Conservation (phyloP, 2,113 vertebrate genomes). For the Pungitius pungitius region DNA sequence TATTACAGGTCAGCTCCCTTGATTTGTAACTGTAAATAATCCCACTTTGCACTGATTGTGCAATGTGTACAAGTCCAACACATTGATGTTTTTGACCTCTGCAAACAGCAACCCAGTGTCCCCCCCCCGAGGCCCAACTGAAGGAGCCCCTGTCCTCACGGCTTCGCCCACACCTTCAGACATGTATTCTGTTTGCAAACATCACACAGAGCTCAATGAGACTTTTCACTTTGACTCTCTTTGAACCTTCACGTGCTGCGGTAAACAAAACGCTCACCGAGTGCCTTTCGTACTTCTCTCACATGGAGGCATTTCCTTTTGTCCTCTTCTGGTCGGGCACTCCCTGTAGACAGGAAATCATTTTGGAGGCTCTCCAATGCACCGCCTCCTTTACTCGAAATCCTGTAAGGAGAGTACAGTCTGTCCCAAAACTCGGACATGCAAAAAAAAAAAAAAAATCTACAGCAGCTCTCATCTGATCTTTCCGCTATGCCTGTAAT, state of each 20-base stretch:
- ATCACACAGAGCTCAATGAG: background rate
- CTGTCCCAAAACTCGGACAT: slow-evolving; percentile 49
- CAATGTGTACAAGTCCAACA: slow-evolving; percentile 36
- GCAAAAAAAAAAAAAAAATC: slow-evolving; percentile 64
- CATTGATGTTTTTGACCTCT: slow-evolving; percentile 17
- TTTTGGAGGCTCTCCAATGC: slow-evolving; percentile 57
- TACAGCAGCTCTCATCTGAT: background rate
- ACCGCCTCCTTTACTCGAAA: slow-evolving; percentile 35
- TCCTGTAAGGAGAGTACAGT: slow-evolving; percentile 56
- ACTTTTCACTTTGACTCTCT: background rate
- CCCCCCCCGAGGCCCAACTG: slow-evolving; percentile 16
- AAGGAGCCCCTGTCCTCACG: slow-evolving; percentile 18
- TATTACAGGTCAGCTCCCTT: background rate
- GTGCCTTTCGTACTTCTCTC: slow-evolving; percentile 25
- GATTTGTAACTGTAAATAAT: background rate
- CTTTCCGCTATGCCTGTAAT: background rate
- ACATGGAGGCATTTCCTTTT: slow-evolving; percentile 73
- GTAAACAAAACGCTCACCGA: slow-evolving; percentile 2
- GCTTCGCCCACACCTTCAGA: slow-evolving; percentile 8
- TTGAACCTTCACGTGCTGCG: background rate
- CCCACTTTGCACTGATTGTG: slow-evolving; percentile 2
- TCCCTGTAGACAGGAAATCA: slow-evolving; percentile 86
- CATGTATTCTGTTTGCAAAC: slow-evolving; percentile 2
- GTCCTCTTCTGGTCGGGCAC: slow-evolving; percentile 78
- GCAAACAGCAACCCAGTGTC: slow-evolving; percentile 38